Conservation (phyloP, 1,140 invertebrate genomes). For the Drosophila teissieri region DNA sequence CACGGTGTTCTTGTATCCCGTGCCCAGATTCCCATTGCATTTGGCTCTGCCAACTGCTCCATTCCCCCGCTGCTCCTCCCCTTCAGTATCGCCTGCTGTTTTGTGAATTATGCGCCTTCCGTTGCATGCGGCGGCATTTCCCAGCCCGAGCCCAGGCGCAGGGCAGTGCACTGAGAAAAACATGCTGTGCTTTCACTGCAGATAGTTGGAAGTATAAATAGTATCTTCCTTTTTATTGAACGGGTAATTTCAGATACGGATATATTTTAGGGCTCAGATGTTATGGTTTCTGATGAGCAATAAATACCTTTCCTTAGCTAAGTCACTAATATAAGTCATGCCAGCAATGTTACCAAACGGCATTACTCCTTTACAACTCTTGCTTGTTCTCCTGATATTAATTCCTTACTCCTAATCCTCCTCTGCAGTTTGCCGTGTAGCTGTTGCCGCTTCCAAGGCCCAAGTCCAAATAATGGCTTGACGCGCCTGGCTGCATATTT, state of each 20-base stretch:
- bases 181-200: not conserved
- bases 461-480: constrained; percentile 72
- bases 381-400: no score
- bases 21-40: constrained; percentile 63
- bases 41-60: constrained; percentile 25
- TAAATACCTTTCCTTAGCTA: no score
- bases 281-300: no score
- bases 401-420: not conserved
- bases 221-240: no score
- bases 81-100: constrained; percentile 65
- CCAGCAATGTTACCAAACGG: not conserved
- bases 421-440: not conserved
- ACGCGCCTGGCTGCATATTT: constrained; percentile 78
- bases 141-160: constrained; percentile 39
- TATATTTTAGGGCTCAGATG: no score
- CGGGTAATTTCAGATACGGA: no score
- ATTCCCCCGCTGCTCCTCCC: not conserved
- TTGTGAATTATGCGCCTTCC: constrained; percentile 81
- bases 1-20: constrained; percentile 32
- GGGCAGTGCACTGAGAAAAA: constrained; percentile 11
- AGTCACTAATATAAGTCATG: not conserved
- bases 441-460: constrained; percentile 32
- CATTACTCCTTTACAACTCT: not conserved
- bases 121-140: constrained; percentile 76
- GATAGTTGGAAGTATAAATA: not conserved